Evolutionary conservation across 2,888 invertebrate genomes (phyloP), one percentile per base, ranked within the genome.

Genomic region (Diarsia rubi): DNA sequence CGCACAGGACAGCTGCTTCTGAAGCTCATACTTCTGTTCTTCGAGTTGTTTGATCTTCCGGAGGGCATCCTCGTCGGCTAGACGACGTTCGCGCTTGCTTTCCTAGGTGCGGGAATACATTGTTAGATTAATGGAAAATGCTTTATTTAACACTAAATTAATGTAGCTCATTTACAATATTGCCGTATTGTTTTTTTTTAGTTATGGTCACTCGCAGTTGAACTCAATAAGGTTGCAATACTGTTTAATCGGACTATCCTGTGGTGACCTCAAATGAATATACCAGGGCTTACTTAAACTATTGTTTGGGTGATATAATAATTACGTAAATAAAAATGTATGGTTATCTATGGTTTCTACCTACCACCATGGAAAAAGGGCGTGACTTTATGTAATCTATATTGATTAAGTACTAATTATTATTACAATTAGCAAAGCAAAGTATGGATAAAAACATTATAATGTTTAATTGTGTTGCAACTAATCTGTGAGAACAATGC

Each of bases 51-150:
- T 99, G 82, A 99, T 99, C 94, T 99, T 99, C 67, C 99, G 97
- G 74, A 99, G 96, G 0, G 99, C 99, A 93, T 99, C 99, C 90
- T 99, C 99, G 92, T 99, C 99, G 0, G 99, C 99, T 66, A 99
- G 94, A 87, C 99, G 99, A 83, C 99, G 98, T 92, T 99, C 99
- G 6, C 99, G 97, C 93, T 99, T 99, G 90, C 98, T 98, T 90
- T 99, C 99, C 97, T 98, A 95, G 0, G 42, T 68, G 9, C 66
- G 0, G 42, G 3, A 72, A 31, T 31, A 11, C 49, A 0, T 59
- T 31, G 6, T 44, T 59, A 45, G 19, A 54, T 54, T 27, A 57
- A 24, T 12, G 52, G 24, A n/a, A 52, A 52, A n/a, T 8, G 8
- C 47, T 45, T 44, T 49, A 49, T 49, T 49, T n/a, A 4, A 52